These are phyloP conservation scores for Stegostoma tigrinum DNA, from an alignment of 2,113 vertebrate genomes.

Conservation along the genomic window DNA sequence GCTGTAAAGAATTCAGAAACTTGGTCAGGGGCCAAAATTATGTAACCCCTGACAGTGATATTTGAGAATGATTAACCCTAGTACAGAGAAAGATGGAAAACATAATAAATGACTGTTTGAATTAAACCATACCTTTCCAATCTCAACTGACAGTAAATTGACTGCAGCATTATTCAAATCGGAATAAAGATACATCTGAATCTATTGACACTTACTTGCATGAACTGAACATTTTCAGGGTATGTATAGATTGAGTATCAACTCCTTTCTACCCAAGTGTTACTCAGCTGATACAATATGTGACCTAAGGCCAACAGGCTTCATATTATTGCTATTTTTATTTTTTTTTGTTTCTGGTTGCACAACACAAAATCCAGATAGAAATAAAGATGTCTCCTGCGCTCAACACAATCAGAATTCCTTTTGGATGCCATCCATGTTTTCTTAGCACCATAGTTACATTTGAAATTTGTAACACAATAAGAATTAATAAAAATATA, in stretches of 20 bases:
- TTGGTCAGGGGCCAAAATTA: not conserved
- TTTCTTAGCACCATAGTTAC: not conserved
- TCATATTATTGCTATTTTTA: not conserved
- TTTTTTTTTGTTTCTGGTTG: not conserved
- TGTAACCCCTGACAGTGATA: not conserved
- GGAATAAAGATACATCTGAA: not conserved
- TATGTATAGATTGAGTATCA: not conserved
- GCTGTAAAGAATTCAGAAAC: not conserved
- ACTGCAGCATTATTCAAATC: not conserved
- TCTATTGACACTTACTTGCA: not conserved
- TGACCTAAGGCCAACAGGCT: not conserved
- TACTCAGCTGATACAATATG: not conserved
- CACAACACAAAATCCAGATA: not conserved
- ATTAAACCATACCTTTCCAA: not conserved
- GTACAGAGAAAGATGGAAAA: not conserved
- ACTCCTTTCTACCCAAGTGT: not conserved
- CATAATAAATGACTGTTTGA: not conserved
- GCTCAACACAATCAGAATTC: not conserved
- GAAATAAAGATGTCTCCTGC: not conserved
- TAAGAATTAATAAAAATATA: not conserved
- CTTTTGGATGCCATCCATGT: not conserved
- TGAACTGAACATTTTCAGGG: not conserved
- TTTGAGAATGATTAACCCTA: not conserved
- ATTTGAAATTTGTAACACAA: not conserved
- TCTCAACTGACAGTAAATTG: not conserved